Evolutionary conservation across 2,797 vertebrate genomes (phyloP).

Genomic region (Macropus fuliginosus): DNA sequence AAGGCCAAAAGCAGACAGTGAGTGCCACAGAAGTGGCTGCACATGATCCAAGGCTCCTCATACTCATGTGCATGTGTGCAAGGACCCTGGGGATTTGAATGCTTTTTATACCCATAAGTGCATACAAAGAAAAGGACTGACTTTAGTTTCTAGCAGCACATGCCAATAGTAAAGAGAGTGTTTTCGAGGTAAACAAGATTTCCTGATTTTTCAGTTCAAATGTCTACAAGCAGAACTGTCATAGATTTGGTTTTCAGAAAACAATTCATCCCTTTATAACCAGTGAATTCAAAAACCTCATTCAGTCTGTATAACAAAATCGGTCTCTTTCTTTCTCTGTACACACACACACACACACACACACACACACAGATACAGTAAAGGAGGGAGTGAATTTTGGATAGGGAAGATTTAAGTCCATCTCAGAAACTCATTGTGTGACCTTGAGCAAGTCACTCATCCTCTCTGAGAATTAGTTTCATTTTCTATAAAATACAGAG

Average conservation of each 20-base stretch:
- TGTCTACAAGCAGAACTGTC: neutral
- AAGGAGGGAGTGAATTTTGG: neutral
- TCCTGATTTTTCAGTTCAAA: neutral
- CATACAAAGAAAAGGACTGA: neutral
- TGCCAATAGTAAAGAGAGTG: neutral
- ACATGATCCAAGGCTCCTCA: neutral
- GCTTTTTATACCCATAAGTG: neutral
- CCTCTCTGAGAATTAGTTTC: neutral
- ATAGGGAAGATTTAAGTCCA: neutral
- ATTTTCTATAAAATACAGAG: neutral
- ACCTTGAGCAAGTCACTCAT: neutral
- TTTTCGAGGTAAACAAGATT: neutral
- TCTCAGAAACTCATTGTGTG: neutral
- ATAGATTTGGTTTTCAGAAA: neutral
- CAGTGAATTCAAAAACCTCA: neutral
- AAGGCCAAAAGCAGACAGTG: neutral
- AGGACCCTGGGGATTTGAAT: neutral
- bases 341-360: neutral
- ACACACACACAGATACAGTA: neutral
- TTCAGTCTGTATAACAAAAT: neutral
- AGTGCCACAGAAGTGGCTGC: neutral
- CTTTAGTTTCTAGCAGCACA: neutral
- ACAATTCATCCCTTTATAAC: neutral
- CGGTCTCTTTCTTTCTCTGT: neutral
- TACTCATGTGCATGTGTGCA: neutral